These are phyloP conservation scores for Omphaloscelis lunosa DNA, from an alignment of 2,888 invertebrate species.

Conservation along the genomic window DNA sequence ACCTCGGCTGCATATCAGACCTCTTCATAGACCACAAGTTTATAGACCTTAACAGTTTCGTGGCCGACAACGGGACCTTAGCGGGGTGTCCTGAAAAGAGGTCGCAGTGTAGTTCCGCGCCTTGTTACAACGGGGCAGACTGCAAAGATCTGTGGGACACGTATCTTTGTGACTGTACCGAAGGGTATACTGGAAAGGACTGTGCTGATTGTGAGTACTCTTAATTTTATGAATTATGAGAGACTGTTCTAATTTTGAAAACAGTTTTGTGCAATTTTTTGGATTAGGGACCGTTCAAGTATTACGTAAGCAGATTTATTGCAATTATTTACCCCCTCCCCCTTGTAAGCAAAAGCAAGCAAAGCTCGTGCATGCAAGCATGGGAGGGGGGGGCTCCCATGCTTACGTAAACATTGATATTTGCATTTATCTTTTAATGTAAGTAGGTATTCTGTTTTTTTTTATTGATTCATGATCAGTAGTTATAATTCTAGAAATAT, in stretches of 20 bases:
- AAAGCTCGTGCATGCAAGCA: too few relatives aligned
- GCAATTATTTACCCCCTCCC: too few relatives aligned
- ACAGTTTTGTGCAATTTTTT: background rate
- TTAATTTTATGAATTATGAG: background rate
- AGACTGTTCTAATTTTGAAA: background rate
- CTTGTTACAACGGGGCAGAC: slow-evolving; percentile 96
- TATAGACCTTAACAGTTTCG: slow-evolving; percentile 96
- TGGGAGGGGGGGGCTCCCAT: too few relatives aligned
- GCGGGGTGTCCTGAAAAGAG: slow-evolving; percentile 97
- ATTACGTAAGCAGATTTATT: too few relatives aligned
- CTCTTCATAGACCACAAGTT: slow-evolving; percentile 96
- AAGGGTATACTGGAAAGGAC: slow-evolving; percentile 97
- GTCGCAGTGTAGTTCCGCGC: slow-evolving; percentile 95
- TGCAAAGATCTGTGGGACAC: slow-evolving; percentile 97
- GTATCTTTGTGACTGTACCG: slow-evolving; percentile 95
- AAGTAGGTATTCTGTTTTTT: too few relatives aligned
- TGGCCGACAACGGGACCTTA: slow-evolving; percentile 97
- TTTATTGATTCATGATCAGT: too few relatives aligned
- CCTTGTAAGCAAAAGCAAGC: too few relatives aligned
- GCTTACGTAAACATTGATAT: too few relatives aligned
- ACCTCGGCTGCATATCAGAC: slow-evolving; percentile 97
- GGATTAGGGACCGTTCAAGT: too few relatives aligned
- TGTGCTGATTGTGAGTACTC: slow-evolving; percentile 93
- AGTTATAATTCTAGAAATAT: too few relatives aligned
- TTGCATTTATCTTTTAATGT: too few relatives aligned